Evolutionary conservation across 1,140 invertebrate genomes (phyloP), one percentile per base, ranked within the genome.

Genomic region (Ostrea edulis): DNA sequence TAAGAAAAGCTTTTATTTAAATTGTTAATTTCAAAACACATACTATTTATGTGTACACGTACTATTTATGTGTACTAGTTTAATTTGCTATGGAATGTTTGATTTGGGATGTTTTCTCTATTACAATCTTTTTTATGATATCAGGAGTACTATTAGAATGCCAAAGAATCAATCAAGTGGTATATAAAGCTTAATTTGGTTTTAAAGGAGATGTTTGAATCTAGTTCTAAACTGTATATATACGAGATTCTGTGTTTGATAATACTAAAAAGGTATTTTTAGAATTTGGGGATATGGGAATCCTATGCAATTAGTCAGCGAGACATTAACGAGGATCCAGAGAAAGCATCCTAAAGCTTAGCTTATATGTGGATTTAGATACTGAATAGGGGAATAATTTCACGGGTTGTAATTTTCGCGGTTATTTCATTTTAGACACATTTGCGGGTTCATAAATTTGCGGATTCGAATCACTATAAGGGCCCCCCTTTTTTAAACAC

Each of bases 261-360:
- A 44, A 1, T 44, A 44, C 1, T 44, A 44, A 44, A 44, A 44
- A 44, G n/a, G 35, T 44, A 44, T 5, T 44, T 44, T 44, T 44
- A 44, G 5, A 44, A 44, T 44, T 44, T 44, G 35, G 35, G 35
- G 35, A 5, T 44, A 44, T 44, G 35, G 35, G 35, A 44, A 44
- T 44, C 35, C 1, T 44, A 44, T 44, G 35, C 35, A 44, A 5
- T 44, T 44, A 44, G 5, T 62, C 9, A 62, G 17, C 20, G 55
- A n/a, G 7, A 17, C 55, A 20, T 62, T 17, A 62, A 62, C n/a
- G 14, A 62, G n/a, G 0, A 58, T 62, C 25, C 35, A 77, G 68
- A 35, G 25, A 77, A 44, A 77, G 68, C 68, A 77, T 77, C 25
- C 68, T 77, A 4, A 3, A 77, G 68, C 68, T 77, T 77, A 29